Base-by-base conservation (phyloP, 53 echinoderm and acorn worm genomes). In the Actinopyga echinites region DNA sequence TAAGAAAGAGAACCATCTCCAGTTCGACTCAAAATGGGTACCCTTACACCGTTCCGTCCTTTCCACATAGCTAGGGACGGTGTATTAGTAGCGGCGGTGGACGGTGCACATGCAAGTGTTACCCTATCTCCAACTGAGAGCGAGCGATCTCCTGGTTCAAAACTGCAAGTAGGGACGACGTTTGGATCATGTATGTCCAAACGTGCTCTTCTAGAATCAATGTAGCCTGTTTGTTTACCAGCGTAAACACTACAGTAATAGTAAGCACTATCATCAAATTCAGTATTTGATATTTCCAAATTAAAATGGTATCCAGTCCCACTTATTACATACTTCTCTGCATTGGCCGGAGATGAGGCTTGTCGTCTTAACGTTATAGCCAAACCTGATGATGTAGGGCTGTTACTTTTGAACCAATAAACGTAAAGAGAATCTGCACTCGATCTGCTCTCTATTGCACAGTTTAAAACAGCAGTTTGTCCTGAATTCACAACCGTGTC, bases 101-200 rank as follows among this genome's bases (percentile, higher is more conserved):
- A 40, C 3, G 75, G 75, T 23, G 7, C 12, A 24, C 75, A 75
- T 30, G 7, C 20, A 23, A 75, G 40, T 15, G 75, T 52, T 5
- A 75, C 19, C 30, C 75, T 75, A 25, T 75, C 75, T 7, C 75
- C 75, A 26, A 75, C 54, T 15, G 40, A 43, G 22, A 25, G 49
- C n/a, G 75, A 26, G 20, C 29, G 31, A 29, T 29, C 6, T 2
- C 23, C 20, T 7, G 75, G 53, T 52, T 24, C 49, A 11, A 52
- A 3, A 9, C 23, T 28, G 22, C 75, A 75, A 3, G 54, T 9
- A 24, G 53, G 75, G 3, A 23, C 54, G 24, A 49, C n/a, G 23
- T 21, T 52, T 22, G 23, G 75, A 52, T 75, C 53, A 75, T 45
- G 30, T 9, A 75, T 53, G 49, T 53, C 75, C 49, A 75, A 29